Evolutionary conservation across 2,113 vertebrate species (phyloP).

Genomic region (Istiophorus platypterus): DNA sequence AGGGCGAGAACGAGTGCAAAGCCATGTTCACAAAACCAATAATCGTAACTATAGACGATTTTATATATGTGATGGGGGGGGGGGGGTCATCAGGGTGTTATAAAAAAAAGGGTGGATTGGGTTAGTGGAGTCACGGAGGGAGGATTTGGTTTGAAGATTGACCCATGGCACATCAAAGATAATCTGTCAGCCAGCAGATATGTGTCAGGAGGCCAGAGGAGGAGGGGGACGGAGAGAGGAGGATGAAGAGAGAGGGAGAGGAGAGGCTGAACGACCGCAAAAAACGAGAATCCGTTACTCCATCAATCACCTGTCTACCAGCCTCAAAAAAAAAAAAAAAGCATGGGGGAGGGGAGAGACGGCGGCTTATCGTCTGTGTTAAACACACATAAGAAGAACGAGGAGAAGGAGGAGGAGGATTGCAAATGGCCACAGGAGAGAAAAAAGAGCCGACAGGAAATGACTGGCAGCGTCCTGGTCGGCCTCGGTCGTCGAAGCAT

Average conservation of each 20-base stretch:
- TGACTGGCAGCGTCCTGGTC: conserved; percentile 1
- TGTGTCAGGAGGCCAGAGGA: conserved; percentile 72
- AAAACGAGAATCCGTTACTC: conserved; percentile 16
- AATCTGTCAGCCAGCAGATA: conserved; percentile 61
- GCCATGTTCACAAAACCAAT: not conserved
- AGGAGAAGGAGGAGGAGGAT: conserved; percentile 16
- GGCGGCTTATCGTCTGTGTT: conserved; percentile 14
- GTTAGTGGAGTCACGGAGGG: conserved; percentile 43
- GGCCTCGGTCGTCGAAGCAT: conserved; percentile 41
- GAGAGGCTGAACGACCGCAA: not conserved
- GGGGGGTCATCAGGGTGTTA: not conserved
- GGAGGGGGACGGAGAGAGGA: not conserved
- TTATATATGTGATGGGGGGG: not conserved
- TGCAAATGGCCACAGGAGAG: conserved; percentile 50
- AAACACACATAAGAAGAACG: conserved; percentile 27
- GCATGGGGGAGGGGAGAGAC: not conserved
- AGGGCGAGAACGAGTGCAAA: conserved; percentile 6
- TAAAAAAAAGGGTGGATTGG: conserved; percentile 21
- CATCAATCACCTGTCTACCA: conserved; percentile 25
- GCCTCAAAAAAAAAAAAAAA: not conserved
- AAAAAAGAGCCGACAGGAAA: conserved; percentile 20
- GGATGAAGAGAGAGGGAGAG: conserved; percentile 6
- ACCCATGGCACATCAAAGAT: conserved; percentile 56
- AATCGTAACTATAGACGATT: conserved; percentile 18
- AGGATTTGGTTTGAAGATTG: conserved; percentile 65